phyloP scores from a whole-genome alignment of 2,888 invertebrate genomes.

The Antitype chi region DNA sequence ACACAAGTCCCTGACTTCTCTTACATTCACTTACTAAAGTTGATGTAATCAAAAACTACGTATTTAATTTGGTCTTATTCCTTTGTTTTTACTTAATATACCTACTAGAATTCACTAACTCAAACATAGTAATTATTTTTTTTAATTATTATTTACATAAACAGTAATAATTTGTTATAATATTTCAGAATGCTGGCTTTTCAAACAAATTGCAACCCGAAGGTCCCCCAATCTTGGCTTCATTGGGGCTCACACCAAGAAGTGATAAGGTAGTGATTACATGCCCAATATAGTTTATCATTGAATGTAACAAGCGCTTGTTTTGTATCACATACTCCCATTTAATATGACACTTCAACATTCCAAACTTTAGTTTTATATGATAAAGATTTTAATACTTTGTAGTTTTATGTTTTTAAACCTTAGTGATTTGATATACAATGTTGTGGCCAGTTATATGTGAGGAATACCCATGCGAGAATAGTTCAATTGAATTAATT shows the following conservation, averaged over 20 bases:
- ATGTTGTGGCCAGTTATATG: constrained; percentile 44
- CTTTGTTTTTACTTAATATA: constrained; percentile 20
- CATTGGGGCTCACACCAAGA: constrained; percentile 88
- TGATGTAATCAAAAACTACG: constrained; percentile 36
- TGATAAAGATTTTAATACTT: constrained; percentile 11
- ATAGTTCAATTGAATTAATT: constrained; percentile 88
- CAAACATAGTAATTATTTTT: background rate
- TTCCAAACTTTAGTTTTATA: constrained; percentile 31
- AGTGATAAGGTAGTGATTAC: constrained; percentile 89
- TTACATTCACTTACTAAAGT: constrained; percentile 49
- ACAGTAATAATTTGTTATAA: constrained; percentile 23
- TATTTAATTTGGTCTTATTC: constrained; percentile 19
- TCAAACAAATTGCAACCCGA: constrained; percentile 85
- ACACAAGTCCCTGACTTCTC: constrained; percentile 50
- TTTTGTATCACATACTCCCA: constrained; percentile 61
- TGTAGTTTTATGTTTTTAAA: constrained; percentile 8
- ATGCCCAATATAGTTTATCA: constrained; percentile 63
- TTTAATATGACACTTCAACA: constrained; percentile 73
- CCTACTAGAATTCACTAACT: background rate
- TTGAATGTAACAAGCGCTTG: constrained; percentile 55
- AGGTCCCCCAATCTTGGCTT: constrained; percentile 89
- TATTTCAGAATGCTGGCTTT: constrained; percentile 81
- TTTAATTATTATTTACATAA: background rate
- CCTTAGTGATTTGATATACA: constrained; percentile 24
- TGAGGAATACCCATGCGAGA: constrained; percentile 71